Percentiles rank a stretch among this genome's conserved stretches.
Evolutionary conservation across 2,888 invertebrate genomes (phyloP).

Genomic region (Rhopalosiphum nymphaeae): DNA sequence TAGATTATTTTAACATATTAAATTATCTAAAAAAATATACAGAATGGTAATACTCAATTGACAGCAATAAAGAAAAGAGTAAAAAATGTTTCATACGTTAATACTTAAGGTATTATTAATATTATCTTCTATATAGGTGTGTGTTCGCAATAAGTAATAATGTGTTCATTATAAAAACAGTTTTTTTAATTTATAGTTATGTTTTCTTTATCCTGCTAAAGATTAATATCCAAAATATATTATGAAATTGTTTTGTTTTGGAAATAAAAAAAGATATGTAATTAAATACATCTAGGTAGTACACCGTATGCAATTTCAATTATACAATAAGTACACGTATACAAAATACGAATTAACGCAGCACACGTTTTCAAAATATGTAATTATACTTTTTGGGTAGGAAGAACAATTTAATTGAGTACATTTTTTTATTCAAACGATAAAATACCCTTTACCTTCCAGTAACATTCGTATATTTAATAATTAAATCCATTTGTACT

Average conservation of each 20-base stretch:
- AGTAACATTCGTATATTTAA: neutral
- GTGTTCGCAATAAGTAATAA: neutral
- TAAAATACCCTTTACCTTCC: neutral
- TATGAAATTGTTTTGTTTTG: neutral
- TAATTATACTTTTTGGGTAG: slow-evolving; percentile 1
- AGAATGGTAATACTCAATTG: neutral
- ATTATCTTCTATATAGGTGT: neutral
- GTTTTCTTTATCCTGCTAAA: neutral
- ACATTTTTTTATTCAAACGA: neutral
- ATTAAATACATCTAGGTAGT: neutral
- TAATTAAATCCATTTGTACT: neutral
- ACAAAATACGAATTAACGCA: slow-evolving; percentile 13
- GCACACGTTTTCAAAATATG: slow-evolving; percentile 8
- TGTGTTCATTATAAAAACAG: neutral
- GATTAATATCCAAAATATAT: neutral
- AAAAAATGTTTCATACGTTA: neutral
- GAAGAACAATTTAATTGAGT: neutral
- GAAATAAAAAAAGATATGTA: slow-evolving; percentile 7
- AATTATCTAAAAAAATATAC: neutral
- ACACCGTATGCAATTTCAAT: neutral
- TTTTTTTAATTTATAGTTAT: neutral
- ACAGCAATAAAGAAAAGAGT: neutral
- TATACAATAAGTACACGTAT: neutral
- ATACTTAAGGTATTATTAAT: neutral
- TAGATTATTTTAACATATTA: neutral